These are phyloP conservation scores for Diplosoma virens DNA, from an alignment of 23 tunicate genomes.

Conservation along the genomic window DNA sequence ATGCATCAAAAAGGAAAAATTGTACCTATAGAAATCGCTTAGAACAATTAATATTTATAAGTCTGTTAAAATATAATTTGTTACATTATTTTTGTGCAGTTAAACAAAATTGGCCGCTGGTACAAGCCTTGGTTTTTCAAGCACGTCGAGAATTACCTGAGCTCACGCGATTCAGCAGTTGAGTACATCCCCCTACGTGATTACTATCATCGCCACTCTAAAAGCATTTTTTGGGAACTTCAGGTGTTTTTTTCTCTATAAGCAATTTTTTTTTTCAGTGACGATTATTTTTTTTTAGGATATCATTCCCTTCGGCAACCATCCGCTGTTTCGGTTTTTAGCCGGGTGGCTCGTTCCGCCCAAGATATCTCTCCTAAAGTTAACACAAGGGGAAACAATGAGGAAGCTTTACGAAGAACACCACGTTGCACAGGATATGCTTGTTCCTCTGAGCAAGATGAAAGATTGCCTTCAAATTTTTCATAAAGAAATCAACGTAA, in stretches of 20 bases:
- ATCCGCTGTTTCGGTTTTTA: slow-evolving; percentile 63
- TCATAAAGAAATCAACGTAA: slow-evolving; percentile 67
- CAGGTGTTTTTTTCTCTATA: slow-evolving; percentile 17
- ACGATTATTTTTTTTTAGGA: slow-evolving; percentile 28
- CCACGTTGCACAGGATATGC: slow-evolving; percentile 85
- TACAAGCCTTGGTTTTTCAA: slow-evolving; percentile 93
- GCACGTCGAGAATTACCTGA: slow-evolving; percentile 54
- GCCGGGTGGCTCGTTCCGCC: slow-evolving; percentile 91
- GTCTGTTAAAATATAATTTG: no score
- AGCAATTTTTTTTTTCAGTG: background rate
- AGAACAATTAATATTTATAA: no score
- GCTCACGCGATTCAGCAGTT: slow-evolving; percentile 17
- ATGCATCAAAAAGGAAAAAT: no score
- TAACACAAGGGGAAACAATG: slow-evolving; percentile 87
- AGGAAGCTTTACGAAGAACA: slow-evolving; percentile 77
- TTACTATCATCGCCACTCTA: slow-evolving; percentile 82
- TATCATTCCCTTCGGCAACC: slow-evolving; percentile 86
- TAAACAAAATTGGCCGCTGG: slow-evolving; percentile 76
- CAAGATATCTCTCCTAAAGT: slow-evolving; percentile 73
- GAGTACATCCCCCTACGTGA: slow-evolving; percentile 85
- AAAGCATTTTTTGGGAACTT: slow-evolving; percentile 89
- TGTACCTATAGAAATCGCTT: no score
- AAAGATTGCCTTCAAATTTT: slow-evolving; percentile 60
- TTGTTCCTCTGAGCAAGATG: slow-evolving; percentile 51
- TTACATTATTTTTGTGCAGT: slow-evolving; percentile 15